Percentiles rank a stretch among this genome's conserved stretches.
Evolutionary conservation across 2,113 vertebrate species (phyloP).

Genomic region (Clinocottus analis): DNA sequence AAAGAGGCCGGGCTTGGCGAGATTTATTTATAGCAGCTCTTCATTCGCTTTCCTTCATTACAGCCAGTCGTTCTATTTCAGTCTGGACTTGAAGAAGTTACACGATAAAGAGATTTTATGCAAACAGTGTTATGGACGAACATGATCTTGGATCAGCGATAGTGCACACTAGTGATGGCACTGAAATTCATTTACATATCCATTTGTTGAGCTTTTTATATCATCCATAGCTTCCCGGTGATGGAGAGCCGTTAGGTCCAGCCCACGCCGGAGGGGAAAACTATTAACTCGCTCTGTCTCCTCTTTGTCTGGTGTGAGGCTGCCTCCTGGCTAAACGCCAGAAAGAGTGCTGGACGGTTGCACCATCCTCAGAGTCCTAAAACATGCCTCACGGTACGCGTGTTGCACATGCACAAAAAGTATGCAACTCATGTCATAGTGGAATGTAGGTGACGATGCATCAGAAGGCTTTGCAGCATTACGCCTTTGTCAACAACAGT

Average conservation of each 20-base stretch:
- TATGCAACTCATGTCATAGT: background rate
- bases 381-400: no score
- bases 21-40: conserved; percentile 2
- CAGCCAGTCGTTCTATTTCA: background rate
- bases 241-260: no score
- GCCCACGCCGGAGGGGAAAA: no score
- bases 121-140: background rate
- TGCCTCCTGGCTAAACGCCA: no score
- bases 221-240: no score
- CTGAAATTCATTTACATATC: background rate
- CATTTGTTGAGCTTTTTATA: background rate
- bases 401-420: background rate
- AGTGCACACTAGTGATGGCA: conserved; percentile 21
- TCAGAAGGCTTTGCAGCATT: background rate
- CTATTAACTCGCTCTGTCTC: no score
- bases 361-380: no score
- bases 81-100: background rate
- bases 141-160: background rate
- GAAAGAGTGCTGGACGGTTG: no score
- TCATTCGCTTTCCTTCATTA: conserved; percentile 2
- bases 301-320: no score
- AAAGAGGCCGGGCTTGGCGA: background rate
- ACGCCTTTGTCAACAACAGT: background rate
- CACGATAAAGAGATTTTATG: background rate
- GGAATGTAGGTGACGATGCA: background rate